Base-by-base conservation (phyloP, 1,140 invertebrate genomes). In the Mamestra configurata region DNA sequence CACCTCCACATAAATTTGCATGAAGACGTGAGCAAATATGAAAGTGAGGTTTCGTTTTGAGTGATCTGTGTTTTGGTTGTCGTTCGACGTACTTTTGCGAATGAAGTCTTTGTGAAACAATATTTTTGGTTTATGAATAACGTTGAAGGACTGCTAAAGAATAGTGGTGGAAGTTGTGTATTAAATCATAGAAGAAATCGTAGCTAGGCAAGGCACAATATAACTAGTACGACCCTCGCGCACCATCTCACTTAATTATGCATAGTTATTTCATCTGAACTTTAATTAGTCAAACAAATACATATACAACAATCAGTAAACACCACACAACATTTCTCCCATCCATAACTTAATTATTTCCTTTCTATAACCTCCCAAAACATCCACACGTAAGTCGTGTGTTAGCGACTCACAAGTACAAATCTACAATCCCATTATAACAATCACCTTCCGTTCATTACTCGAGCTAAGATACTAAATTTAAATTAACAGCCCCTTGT, bases 401-500 rank as follows among this genome's bases (percentile, higher is more conserved):
- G 84, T 88, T 84, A 77, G 85, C 86, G 86, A 87, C 82, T 79
- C 80, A 75, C 86, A 89, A 88, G 84, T 79, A 81, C 77, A 87
- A 89, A 88, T 90, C 84, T 86, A 86, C 92, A 90, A 89, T 91
- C 87, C 91, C 91, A 93, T 93, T 93, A 93, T 90, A 90, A 89
- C 92, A 93, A 94, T 93, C 91, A 92, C 90, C 90, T 90, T 92
- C 86, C 87, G 91, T 94, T 94, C 93, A 94, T 94, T 94, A 93
- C 90, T 86, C 89, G 87, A 80, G 90, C 87, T 88, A 89, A 93
- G 93, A 93, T 93, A 94, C 91, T 94, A 94, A 94, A 94, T 94
- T 94, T 93, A 92, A 93, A 94, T 94, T 94, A 94, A 94, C 90
- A 94, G 86, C 88, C 92, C 90, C 92, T 94, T 90, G 93, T 93